A percentile compares a stretch with the other conserved stretches of the same genome.
phyloP scores from a whole-genome alignment of 2,888 invertebrate species.

The Drosophila anceps region DNA sequence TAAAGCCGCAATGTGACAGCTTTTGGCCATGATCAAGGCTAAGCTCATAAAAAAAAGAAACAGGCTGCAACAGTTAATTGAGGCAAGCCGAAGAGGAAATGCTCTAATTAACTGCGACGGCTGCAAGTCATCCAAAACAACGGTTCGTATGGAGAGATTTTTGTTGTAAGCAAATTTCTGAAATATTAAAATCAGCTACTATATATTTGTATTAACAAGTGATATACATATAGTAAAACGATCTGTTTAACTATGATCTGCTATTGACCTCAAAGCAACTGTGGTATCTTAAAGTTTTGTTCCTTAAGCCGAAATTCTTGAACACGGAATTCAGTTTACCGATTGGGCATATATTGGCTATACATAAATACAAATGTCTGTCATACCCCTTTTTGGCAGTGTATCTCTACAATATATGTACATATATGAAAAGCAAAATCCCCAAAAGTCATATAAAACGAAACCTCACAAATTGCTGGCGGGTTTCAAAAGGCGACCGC shows the following conservation, averaged over 20 bases:
- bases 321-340: not conserved
- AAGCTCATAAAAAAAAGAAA: constrained; percentile 36
- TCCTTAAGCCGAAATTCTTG: not conserved
- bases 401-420: not conserved
- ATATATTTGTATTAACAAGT: not conserved
- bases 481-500: constrained; percentile 53
- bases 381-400: not conserved
- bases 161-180: not conserved
- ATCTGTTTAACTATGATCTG: not conserved
- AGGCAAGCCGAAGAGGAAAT: constrained; percentile 4
- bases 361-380: too few species aligned
- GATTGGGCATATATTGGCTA: not conserved
- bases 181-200: not conserved
- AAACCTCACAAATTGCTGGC: constrained; percentile 42
- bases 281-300: not conserved
- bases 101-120: not conserved
- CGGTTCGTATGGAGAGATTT: too few species aligned
- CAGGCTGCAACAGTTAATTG: constrained; percentile 3
- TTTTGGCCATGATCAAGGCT: constrained; percentile 65
- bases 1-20: constrained; percentile 56
- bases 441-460: constrained; percentile 16
- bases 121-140: not conserved
- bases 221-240: not conserved
- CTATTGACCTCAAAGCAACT: not conserved
- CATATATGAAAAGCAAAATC: constrained; percentile 9